A percentile compares a stretch with the other conserved stretches of the same genome.
phyloP scores from a whole-genome alignment of 2,113 vertebrate species.

The Oreochromis spilurus region DNA sequence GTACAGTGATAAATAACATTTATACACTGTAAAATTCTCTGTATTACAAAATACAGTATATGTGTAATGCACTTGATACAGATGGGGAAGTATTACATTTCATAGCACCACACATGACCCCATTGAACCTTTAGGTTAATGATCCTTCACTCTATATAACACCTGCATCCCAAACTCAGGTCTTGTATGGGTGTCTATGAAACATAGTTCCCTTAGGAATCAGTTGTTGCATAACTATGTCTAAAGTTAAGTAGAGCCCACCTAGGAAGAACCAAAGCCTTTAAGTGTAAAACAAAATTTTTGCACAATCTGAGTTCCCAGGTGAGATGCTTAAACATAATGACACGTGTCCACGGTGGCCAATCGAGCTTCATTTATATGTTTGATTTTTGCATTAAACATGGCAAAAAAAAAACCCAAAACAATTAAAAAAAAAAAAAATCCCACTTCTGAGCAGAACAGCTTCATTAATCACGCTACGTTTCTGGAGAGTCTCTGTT shows the following conservation, averaged over 20 bases:
- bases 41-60: conserved; percentile 77
- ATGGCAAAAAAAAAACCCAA: background rate
- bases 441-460: background rate
- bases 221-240: conserved; percentile 71
- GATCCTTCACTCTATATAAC: background rate
- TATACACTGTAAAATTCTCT: conserved; percentile 74
- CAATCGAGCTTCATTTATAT: background rate
- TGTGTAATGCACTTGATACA: conserved; percentile 77
- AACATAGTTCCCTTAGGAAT: conserved; percentile 61
- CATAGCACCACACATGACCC: conserved; percentile 53
- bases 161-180: conserved; percentile 39
- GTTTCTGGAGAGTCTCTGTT: conserved; percentile 22
- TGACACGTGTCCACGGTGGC: background rate
- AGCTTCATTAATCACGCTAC: background rate
- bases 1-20: conserved; percentile 75
- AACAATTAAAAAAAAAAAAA: fast-evolving
- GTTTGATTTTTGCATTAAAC: conserved; percentile 40
- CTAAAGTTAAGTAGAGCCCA: conserved; percentile 60
- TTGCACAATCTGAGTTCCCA: conserved; percentile 15
- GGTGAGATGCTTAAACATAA: conserved; percentile 12
- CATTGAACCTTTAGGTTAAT: background rate
- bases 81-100: conserved; percentile 63
- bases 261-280: conserved; percentile 42
- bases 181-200: conserved; percentile 42
- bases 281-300: background rate